These are phyloP conservation scores for Pogonus chalceus DNA, from an alignment of 1,140 invertebrate species.

Conservation along the genomic window DNA sequence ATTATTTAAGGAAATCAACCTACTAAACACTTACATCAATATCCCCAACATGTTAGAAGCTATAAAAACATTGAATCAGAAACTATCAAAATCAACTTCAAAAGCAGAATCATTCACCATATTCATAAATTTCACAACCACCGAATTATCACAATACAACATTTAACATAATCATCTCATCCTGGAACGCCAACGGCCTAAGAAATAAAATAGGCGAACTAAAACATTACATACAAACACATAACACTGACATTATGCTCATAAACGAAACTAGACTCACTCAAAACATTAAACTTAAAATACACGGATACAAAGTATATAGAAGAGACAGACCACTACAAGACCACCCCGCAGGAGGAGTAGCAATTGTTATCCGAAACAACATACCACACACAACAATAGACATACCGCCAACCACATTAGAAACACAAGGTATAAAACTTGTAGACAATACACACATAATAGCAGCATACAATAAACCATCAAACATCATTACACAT, in stretches of 20 bases:
- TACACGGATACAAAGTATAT: neutral
- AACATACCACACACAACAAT: neutral
- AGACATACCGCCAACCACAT: neutral
- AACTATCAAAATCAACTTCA: neutral
- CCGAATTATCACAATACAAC: constrained; percentile 7
- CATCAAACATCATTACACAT: constrained; percentile 10
- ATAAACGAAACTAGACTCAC: constrained; percentile 14
- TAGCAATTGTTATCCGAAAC: neutral
- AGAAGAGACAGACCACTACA: neutral
- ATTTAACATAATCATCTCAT: constrained; percentile 8
- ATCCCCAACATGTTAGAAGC: neutral
- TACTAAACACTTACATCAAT: too few species aligned
- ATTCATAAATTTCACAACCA: neutral
- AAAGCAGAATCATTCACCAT: neutral
- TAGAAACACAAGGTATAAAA: constrained; percentile 19
- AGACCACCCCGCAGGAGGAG: neutral
- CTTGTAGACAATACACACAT: constrained; percentile 19
- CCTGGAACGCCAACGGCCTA: constrained; percentile 15
- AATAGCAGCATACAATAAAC: constrained; percentile 13
- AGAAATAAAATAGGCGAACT: constrained; percentile 11
- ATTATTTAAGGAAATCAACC: too few species aligned
- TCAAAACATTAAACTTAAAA: neutral
- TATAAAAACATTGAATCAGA: neutral
- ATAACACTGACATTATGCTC: constrained; percentile 10
- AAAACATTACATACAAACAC: constrained; percentile 1